Evolutionary conservation across 2,113 vertebrate species (phyloP).

Genomic region (Cavia aperea): DNA sequence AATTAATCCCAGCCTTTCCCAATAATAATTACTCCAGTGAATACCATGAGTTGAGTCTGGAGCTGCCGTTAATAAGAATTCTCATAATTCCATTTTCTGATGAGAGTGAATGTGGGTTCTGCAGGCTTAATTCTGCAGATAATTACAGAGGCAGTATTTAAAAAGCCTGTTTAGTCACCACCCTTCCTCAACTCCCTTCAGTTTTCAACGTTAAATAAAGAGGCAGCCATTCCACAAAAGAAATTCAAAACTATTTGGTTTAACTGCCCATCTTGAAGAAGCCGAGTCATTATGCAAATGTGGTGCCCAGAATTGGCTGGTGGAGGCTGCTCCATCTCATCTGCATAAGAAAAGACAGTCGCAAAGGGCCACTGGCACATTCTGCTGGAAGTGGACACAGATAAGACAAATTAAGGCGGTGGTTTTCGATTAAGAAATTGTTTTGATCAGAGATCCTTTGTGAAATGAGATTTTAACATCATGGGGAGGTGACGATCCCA

Average conservation of each 20-base stretch:
- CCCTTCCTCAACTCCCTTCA: constrained; percentile 49
- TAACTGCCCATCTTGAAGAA: constrained; percentile 67
- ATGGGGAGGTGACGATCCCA: neutral
- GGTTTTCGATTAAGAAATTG: constrained; percentile 58
- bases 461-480: constrained; percentile 47
- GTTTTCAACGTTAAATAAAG: constrained; percentile 64
- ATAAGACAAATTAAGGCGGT: constrained; percentile 40
- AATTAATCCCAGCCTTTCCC: constrained; percentile 59
- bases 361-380: constrained; percentile 36
- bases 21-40: constrained; percentile 64
- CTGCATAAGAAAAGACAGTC: constrained; percentile 67
- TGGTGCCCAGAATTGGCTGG: constrained; percentile 2
- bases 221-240: constrained; percentile 59
- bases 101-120: constrained; percentile 57
- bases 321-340: constrained; percentile 29
- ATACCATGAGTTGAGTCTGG: constrained; percentile 35
- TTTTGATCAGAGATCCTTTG: constrained; percentile 60
- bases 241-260: constrained; percentile 67
- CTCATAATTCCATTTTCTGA: constrained; percentile 67
- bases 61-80: constrained; percentile 51
- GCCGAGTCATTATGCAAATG: constrained; percentile 70
- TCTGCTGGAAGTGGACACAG: constrained; percentile 46
- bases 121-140: constrained; percentile 57
- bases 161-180: constrained; percentile 55
- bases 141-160: constrained; percentile 57